A percentile compares a stretch with the other conserved stretches of the same genome.
phyloP scores from a whole-genome alignment of 2,113 vertebrate species.

The Cephalophus harveyi region DNA sequence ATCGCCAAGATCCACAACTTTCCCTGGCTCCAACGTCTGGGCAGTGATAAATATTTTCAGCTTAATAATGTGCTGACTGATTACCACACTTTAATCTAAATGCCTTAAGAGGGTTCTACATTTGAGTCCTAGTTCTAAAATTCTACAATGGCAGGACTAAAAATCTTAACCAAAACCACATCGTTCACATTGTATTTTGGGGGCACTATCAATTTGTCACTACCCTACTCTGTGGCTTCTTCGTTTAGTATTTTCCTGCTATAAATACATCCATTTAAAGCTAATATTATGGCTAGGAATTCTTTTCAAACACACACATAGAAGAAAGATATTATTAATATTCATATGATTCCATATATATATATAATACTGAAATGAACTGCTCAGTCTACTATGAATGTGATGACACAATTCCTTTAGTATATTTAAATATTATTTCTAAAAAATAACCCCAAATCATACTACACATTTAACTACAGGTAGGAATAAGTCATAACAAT shows the following conservation, averaged over 20 bases:
- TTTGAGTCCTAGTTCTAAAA: slow-evolving; percentile 44
- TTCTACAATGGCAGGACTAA: slow-evolving; percentile 30
- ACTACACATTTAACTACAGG: neutral
- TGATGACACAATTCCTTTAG: neutral
- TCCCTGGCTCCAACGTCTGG: slow-evolving; percentile 47
- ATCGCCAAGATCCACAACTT: slow-evolving; percentile 67
- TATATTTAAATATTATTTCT: neutral
- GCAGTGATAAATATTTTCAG: slow-evolving; percentile 69
- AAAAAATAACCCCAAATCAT: neutral
- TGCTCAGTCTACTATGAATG: neutral
- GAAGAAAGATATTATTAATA: neutral
- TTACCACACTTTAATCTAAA: slow-evolving; percentile 61
- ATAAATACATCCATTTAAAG: slow-evolving; percentile 49
- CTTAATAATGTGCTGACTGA: slow-evolving; percentile 67
- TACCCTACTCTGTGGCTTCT: slow-evolving; percentile 49
- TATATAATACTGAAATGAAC: neutral
- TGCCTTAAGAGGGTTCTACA: slow-evolving; percentile 40
- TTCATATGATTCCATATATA: neutral
- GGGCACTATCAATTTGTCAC: slow-evolving; percentile 43
- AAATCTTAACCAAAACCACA: slow-evolving; percentile 48
- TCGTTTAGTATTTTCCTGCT: slow-evolving; percentile 38
- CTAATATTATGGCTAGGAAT: slow-evolving; percentile 34
- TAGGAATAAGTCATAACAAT: neutral
- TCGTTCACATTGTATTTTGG: slow-evolving; percentile 23
- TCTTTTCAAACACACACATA: slow-evolving; percentile 6